These are phyloP conservation scores for Andricus quercusramuli DNA, from an alignment of 2,888 invertebrate species.

Conservation along the genomic window DNA sequence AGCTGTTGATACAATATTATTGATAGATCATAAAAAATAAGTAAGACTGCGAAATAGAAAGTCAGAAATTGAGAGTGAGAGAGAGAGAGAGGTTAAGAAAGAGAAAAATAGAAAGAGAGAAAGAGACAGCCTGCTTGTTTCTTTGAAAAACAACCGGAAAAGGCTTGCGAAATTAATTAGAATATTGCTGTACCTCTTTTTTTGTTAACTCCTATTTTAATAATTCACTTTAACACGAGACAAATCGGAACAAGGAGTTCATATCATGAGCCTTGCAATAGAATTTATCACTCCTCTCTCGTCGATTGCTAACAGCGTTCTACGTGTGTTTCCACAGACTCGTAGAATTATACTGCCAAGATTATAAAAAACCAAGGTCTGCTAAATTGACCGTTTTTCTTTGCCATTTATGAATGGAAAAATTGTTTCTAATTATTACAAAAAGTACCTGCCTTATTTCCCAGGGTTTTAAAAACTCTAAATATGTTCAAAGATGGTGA, in stretches of 20 bases:
- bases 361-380: constrained; percentile 16
- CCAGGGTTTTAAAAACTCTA: not conserved
- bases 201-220: constrained; percentile 2
- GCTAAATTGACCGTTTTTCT: not conserved
- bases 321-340: constrained; percentile 1
- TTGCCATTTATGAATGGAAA: constrained; percentile 2
- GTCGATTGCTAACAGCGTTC: not conserved
- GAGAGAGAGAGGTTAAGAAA: not conserved
- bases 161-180: not conserved
- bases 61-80: not conserved
- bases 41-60: not conserved
- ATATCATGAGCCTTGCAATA: not conserved
- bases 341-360: not conserved
- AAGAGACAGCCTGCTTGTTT: not conserved
- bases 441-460: not conserved
- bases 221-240: constrained; percentile 1
- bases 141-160: not conserved
- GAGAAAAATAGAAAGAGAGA: not conserved
- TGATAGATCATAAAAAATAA: constrained; percentile 15
- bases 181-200: not conserved
- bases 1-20: not conserved
- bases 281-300: constrained; percentile 1
- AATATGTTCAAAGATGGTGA: not conserved
- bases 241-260: not conserved
- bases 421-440: not conserved